These are phyloP conservation scores for Oreochromis tanganicae DNA, from an alignment of 2,113 vertebrate species.

Conservation along the genomic window DNA sequence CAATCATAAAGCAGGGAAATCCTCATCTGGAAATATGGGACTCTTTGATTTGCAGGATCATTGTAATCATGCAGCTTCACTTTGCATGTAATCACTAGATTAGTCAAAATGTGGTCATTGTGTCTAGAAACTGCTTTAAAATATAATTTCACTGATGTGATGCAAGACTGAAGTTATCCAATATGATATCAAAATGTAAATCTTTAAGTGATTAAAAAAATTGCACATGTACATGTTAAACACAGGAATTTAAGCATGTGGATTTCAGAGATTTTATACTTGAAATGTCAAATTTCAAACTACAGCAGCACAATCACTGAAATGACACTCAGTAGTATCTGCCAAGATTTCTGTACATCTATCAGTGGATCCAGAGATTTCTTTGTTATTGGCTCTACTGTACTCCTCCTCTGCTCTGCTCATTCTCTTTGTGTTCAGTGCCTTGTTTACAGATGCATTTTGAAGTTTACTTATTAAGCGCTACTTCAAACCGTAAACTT, in stretches of 20 bases:
- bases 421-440: neutral
- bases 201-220: neutral
- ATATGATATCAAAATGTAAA: neutral
- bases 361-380: neutral
- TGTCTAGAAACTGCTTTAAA: neutral
- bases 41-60: neutral
- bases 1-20: neutral
- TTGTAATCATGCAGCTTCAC: neutral
- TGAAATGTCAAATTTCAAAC: neutral
- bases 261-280: neutral
- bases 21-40: neutral
- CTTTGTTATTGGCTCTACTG: neutral
- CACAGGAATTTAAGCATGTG: neutral
- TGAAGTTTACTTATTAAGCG: slow-evolving; percentile 12
- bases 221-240: neutral
- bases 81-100: neutral
- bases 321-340: neutral
- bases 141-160: neutral
- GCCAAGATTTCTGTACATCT: neutral
- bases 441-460: slow-evolving; percentile 21
- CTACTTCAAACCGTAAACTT: neutral
- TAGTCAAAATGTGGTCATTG: neutral
- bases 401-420: neutral
- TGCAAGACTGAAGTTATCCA: neutral
- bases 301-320: neutral